These are phyloP conservation scores for Lomographa bimaculata DNA, from an alignment of 2,888 invertebrate genomes.

Conservation along the genomic window DNA sequence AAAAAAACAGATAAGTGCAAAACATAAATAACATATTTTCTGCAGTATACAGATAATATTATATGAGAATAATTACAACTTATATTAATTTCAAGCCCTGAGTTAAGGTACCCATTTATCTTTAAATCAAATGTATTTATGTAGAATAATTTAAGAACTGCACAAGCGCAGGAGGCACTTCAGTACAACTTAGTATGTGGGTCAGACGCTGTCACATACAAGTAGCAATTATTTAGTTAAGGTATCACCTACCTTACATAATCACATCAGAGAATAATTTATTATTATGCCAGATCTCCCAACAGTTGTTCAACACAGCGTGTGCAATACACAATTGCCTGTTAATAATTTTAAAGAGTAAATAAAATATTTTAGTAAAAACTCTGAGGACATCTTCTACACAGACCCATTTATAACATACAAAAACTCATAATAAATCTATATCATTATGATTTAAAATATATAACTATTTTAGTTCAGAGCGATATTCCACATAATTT, in stretches of 20 bases:
- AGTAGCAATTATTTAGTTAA: slow-evolving; percentile 19
- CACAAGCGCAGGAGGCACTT: slow-evolving; percentile 61
- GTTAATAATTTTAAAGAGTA: slow-evolving; percentile 48
- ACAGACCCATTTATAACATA: slow-evolving; percentile 74
- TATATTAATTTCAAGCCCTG: slow-evolving; percentile 9
- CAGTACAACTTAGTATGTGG: slow-evolving; percentile 42
- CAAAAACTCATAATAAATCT: slow-evolving; percentile 61
- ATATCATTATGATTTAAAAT: slow-evolving; percentile 72
- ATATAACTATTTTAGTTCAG: slow-evolving; percentile 49
- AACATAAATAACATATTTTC: too few relatives aligned
- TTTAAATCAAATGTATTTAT: slow-evolving; percentile 18
- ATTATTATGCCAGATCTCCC: slow-evolving; percentile 47
- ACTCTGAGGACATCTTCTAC: slow-evolving; percentile 74
- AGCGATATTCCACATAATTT: slow-evolving; percentile 51
- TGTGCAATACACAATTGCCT: slow-evolving; percentile 42
- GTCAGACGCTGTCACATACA: slow-evolving; percentile 30
- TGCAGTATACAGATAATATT: too few relatives aligned
- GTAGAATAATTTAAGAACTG: slow-evolving; percentile 34
- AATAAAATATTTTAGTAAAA: slow-evolving; percentile 77
- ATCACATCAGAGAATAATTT: slow-evolving; percentile 32
- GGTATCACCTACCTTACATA: slow-evolving; percentile 26
- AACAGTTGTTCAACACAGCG: slow-evolving; percentile 29
- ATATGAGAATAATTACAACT: too few relatives aligned
- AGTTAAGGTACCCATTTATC: slow-evolving; percentile 8
- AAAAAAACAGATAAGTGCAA: too few relatives aligned